Percentiles rank a stretch among this genome's conserved stretches.
Conservation (phyloP, 53 echinoderm and acorn worm species). For the Apostichopus leukothele region DNA sequence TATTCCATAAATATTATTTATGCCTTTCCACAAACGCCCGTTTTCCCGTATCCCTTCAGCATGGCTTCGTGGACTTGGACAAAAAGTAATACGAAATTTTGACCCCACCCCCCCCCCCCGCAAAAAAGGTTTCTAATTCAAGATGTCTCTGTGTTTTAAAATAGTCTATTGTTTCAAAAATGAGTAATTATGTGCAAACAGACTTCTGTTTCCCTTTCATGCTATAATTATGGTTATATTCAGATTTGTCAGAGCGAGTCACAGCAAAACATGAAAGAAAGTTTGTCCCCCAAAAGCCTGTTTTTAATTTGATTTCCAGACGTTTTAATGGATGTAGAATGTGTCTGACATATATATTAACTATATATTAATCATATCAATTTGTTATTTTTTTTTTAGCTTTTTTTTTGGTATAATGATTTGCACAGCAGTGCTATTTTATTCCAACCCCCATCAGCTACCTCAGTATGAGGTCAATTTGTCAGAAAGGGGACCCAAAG, state of each 20-base stretch:
- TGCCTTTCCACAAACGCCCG: too few relatives aligned
- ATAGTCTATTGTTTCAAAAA: not conserved
- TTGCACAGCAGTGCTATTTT: constrained; percentile 14
- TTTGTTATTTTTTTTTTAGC: not conserved
- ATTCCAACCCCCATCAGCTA: constrained; percentile 14
- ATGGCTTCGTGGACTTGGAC: too few relatives aligned
- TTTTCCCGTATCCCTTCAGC: too few relatives aligned
- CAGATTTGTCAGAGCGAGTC: not conserved
- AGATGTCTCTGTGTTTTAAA: not conserved
- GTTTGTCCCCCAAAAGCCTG: not conserved
- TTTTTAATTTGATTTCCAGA: not conserved
- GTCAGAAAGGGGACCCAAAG: constrained; percentile 3
- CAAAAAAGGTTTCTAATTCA: not conserved
- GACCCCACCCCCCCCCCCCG: too few relatives aligned
- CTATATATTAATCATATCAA: not conserved
- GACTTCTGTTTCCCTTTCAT: not conserved
- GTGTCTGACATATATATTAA: not conserved
- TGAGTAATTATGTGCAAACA: not conserved
- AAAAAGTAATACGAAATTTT: too few relatives aligned
- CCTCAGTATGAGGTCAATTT: not conserved
- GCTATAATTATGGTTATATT: not conserved
- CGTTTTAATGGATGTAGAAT: not conserved
- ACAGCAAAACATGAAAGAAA: not conserved
- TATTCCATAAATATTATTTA: too few relatives aligned
- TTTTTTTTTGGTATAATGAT: not conserved